A percentile compares a stretch with the other conserved stretches of the same genome.
phyloP scores from a whole-genome alignment of 2,888 invertebrate species.

The Hanleya hanleyi region DNA sequence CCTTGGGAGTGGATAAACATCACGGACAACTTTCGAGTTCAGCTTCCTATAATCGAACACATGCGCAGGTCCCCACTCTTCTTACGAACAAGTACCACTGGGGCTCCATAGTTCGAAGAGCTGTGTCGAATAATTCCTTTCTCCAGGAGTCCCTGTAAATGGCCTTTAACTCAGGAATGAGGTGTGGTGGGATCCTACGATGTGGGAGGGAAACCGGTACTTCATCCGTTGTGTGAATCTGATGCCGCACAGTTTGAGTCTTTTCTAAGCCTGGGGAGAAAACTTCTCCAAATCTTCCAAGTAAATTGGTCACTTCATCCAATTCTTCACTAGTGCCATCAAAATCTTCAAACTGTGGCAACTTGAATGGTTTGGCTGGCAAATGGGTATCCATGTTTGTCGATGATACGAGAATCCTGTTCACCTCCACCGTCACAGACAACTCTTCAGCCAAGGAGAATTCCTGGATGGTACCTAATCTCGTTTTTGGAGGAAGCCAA shows the following conservation, averaged over 20 bases:
- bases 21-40: conserved; percentile 30
- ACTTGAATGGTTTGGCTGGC: no score
- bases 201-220: conserved; percentile 12
- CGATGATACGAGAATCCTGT: no score
- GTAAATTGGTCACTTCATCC: no score
- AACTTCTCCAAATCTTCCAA: conserved; percentile 4
- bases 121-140: not conserved
- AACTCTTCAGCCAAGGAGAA: not conserved
- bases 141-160: conserved; percentile 24
- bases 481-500: conserved; percentile 10
- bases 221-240: not conserved
- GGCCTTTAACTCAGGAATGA: conserved; percentile 11
- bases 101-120: conserved; percentile 31
- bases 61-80: conserved; percentile 30
- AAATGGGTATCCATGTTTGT: not conserved
- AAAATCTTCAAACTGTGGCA: no score
- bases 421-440: not conserved
- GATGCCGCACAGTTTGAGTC: conserved; percentile 10
- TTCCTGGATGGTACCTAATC: not conserved
- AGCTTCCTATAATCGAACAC: conserved; percentile 31
- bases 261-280: conserved; percentile 7
- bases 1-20: conserved; percentile 34
- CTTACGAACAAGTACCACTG: conserved; percentile 39
- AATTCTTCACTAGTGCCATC: not conserved
- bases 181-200: conserved; percentile 20